phyloP scores from a whole-genome alignment of 53 echinoderm and acorn worm genomes.

The Luidia sarsii region DNA sequence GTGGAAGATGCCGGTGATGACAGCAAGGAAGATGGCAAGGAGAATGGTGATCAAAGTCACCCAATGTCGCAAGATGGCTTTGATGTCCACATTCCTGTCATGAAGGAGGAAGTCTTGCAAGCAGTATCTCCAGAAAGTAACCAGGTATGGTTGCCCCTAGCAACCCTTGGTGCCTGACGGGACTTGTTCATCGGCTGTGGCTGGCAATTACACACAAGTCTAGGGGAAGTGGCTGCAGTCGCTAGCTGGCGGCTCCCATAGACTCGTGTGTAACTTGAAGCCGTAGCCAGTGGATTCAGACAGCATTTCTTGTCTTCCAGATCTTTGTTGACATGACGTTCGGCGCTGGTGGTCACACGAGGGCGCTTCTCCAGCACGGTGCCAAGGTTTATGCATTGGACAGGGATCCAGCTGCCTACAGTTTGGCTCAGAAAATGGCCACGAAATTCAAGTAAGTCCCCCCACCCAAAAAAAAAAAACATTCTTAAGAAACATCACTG shows the following conservation, averaged over 20 bases:
- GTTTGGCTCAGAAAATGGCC: constrained; percentile 65
- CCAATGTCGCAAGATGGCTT: too few species aligned
- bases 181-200: too few species aligned
- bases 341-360: constrained; percentile 92
- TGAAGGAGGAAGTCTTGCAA: constrained; percentile 76
- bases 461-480: not conserved
- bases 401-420: constrained; percentile 80
- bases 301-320: constrained; percentile 40
- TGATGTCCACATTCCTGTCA: constrained; percentile 79
- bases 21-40: too few species aligned
- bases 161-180: too few species aligned
- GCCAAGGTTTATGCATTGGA: constrained; percentile 70
- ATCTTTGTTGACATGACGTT: constrained; percentile 91
- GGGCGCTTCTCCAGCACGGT: constrained; percentile 67
- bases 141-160: constrained; percentile 79
- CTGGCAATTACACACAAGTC: too few species aligned
- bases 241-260: too few species aligned
- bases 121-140: constrained; percentile 69
- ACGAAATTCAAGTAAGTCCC: constrained; percentile 59
- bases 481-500: too few species aligned
- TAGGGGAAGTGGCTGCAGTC: too few species aligned
- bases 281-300: too few species aligned
- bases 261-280: too few species aligned
- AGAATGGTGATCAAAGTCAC: too few species aligned
- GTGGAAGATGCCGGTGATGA: too few species aligned